These are phyloP conservation scores for Tetragnatha versicolor DNA, from an alignment of 1,140 invertebrate genomes.

Conservation along the genomic window DNA sequence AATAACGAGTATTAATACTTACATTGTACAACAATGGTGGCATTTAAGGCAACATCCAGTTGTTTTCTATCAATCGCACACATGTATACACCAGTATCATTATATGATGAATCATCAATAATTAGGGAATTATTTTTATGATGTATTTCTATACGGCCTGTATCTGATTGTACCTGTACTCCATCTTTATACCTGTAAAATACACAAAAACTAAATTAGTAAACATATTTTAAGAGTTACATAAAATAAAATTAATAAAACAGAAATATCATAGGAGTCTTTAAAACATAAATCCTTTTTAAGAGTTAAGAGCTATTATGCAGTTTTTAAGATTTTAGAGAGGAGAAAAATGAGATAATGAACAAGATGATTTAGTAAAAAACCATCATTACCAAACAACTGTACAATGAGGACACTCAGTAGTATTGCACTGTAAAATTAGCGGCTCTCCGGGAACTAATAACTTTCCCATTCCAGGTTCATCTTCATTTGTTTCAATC, in stretches of 20 bases:
- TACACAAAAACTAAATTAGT: neutral
- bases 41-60: conserved; percentile 41
- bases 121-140: conserved; percentile 41
- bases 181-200: conserved; percentile 48
- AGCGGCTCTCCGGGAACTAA: conserved; percentile 32
- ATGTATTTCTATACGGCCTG: conserved; percentile 25
- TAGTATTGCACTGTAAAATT: conserved; percentile 46
- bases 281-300: too few relatives aligned
- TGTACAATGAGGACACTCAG: conserved; percentile 43
- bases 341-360: neutral
- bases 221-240: neutral
- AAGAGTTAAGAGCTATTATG: too few relatives aligned
- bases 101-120: conserved; percentile 17
- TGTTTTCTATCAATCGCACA: conserved; percentile 40
- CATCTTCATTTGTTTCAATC: conserved; percentile 53
- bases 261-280: too few relatives aligned
- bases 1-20: conserved; percentile 7
- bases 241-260: neutral
- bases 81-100: conserved; percentile 55
- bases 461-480: conserved; percentile 32
- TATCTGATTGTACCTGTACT: neutral
- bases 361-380: neutral
- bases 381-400: conserved; percentile 34
- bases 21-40: conserved; percentile 56
- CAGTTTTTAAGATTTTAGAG: too few relatives aligned